Percentiles rank a stretch among this genome's conserved stretches.
phyloP scores from a whole-genome alignment of 2,113 vertebrate species.

The Pseudorasbora parva region DNA sequence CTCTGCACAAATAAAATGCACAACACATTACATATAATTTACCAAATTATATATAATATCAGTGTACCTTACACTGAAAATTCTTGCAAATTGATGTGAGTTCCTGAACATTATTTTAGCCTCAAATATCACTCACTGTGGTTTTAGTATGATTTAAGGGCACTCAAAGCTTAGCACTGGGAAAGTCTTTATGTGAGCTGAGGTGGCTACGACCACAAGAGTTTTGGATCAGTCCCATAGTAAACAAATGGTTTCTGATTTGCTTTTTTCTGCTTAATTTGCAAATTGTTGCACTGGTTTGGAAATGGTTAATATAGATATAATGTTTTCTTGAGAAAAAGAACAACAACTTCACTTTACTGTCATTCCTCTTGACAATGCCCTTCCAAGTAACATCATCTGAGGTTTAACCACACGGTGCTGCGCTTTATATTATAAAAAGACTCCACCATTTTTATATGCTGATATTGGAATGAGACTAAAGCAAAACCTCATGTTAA shows the following conservation, averaged over 20 bases:
- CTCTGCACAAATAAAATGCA: not conserved
- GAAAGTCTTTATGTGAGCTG: too few relatives aligned
- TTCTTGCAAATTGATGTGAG: too few relatives aligned
- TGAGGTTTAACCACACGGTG: not conserved
- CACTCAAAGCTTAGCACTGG: not conserved
- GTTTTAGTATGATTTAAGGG: not conserved
- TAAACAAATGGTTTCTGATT: too few relatives aligned
- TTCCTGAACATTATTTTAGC: not conserved
- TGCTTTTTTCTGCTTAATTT: too few relatives aligned
- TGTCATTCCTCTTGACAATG: constrained; percentile 4
- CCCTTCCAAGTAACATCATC: not conserved
- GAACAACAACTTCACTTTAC: not conserved
- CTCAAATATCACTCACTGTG: not conserved
- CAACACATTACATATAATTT: not conserved
- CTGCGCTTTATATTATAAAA: not conserved
- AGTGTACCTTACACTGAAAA: not conserved
- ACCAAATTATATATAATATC: not conserved
- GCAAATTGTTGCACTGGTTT: too few relatives aligned
- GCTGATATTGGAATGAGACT: not conserved
- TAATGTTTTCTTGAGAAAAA: not conserved
- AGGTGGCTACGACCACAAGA: not conserved
- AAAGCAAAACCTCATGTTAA: not conserved
- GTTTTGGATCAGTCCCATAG: not conserved
- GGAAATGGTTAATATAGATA: too few relatives aligned
- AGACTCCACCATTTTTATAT: not conserved